A percentile compares a stretch with the other conserved stretches of the same genome.
These are phyloP conservation scores for Tenodera sinensis DNA, from an alignment of 2,888 invertebrate genomes.

Conservation along the genomic window DNA sequence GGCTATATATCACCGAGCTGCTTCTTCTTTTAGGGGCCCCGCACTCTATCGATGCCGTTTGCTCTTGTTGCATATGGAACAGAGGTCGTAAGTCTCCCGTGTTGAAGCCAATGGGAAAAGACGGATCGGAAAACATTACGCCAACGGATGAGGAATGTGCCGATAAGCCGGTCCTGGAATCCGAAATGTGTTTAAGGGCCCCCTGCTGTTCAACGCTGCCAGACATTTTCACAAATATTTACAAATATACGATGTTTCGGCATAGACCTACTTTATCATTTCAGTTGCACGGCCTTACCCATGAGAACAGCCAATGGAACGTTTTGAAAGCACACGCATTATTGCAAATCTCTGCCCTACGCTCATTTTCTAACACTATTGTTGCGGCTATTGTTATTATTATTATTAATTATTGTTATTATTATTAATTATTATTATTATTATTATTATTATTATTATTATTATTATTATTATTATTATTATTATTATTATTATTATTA, in stretches of 20 bases:
- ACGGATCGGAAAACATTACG: background rate
- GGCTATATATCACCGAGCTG: slow-evolving; percentile 1
- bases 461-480: too few species aligned
- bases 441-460: too few species aligned
- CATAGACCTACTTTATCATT: background rate
- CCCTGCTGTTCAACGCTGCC: background rate
- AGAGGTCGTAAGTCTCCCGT: background rate
- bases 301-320: too few species aligned
- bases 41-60: background rate
- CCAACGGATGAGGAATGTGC: background rate
- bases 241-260: background rate
- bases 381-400: too few species aligned
- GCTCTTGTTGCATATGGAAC: background rate
- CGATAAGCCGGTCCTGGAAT: background rate
- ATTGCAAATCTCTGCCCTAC: too few species aligned
- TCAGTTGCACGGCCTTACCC: background rate
- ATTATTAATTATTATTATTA: too few species aligned
- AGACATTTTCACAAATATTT: background rate
- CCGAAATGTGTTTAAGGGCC: background rate
- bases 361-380: too few species aligned
- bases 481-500: too few species aligned
- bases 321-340: too few species aligned
- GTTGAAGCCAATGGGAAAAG: background rate
- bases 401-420: too few species aligned
- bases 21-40: background rate